Evolutionary conservation across 2,888 invertebrate genomes (phyloP), one percentile per base, ranked within the genome.

Genomic region (Cacoxenus indagator): DNA sequence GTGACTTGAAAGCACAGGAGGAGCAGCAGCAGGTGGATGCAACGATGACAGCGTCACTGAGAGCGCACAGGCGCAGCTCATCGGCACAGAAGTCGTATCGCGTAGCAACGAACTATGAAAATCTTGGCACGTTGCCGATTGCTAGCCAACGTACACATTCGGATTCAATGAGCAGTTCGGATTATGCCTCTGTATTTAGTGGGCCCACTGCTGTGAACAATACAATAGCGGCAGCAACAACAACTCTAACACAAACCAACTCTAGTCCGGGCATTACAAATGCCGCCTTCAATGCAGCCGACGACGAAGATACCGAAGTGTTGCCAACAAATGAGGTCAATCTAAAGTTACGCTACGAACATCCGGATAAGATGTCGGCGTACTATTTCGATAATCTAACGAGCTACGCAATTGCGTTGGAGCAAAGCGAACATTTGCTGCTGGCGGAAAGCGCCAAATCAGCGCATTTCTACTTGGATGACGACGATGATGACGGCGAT

Each of bases 121-220:
- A 85, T 62, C 75, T 83, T 11, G 83, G 81, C 65, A 84, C 84
- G 8, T 66, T 78, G 71, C 84, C 81, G 68, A 77, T 83, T 54
- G 74, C 75, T 24, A 19, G 14, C 74, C 73, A 77, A 68, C 75
- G 75, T 72, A 70, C 70, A 46, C 69, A 77, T 26, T 87, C 88
- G 2, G 88, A 87, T 55, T 88, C 88, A 2, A 67, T 88, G 64
- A 88, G 88, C 75, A 88, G 88, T 72, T 87, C 87, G 64, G 88
- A 88, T 68, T 88, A 88, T 70, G 88, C 88, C 9, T 88, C 88
- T 0, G 88, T 88, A 0, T 88, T 87, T 59, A 88, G 88, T 69
- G 88, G 86, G 0, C 84, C 86, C 45, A 73, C 77, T 6, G 26
- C 14, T 6, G 22, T 8, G 17, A 51, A 19, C 22, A 22, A 22